These are phyloP conservation scores for Acronicta aceris DNA, from an alignment of 2,888 invertebrate genomes.

Conservation along the genomic window DNA sequence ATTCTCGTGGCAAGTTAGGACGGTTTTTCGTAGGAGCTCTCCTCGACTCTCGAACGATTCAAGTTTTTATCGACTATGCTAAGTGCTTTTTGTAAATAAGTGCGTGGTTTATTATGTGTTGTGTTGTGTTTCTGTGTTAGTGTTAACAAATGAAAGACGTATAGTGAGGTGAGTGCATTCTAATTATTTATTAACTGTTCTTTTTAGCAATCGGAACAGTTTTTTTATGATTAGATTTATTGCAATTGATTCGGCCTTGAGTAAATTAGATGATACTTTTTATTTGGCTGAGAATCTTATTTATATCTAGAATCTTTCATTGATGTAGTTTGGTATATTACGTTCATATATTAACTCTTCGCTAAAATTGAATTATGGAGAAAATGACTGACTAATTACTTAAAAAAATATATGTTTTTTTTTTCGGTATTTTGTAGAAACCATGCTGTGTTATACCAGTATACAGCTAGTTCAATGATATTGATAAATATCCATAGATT, in stretches of 20 bases:
- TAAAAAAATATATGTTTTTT: too few species aligned
- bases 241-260: constrained; percentile 42
- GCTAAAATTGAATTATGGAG: background rate
- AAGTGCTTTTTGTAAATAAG: constrained; percentile 54
- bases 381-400: background rate
- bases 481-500: too few species aligned
- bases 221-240: constrained; percentile 47
- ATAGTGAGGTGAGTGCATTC: constrained; percentile 77
- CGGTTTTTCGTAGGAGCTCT: constrained; percentile 68
- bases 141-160: constrained; percentile 73
- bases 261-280: constrained; percentile 31
- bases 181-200: constrained; percentile 33
- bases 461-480: too few species aligned
- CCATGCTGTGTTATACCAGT: too few species aligned
- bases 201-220: constrained; percentile 33
- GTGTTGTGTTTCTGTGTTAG: constrained; percentile 64
- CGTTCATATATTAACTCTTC: background rate
- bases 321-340: background rate
- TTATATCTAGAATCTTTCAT: constrained; percentile 1
- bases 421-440: too few species aligned
- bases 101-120: constrained; percentile 48
- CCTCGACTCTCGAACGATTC: constrained; percentile 49
- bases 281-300: constrained; percentile 13
- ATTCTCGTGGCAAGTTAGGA: constrained; percentile 75
- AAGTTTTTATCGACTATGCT: constrained; percentile 60